These are phyloP conservation scores for Platyrinchus mystaceus DNA, from an alignment of 2,797 vertebrate genomes.

Conservation along the genomic window DNA sequence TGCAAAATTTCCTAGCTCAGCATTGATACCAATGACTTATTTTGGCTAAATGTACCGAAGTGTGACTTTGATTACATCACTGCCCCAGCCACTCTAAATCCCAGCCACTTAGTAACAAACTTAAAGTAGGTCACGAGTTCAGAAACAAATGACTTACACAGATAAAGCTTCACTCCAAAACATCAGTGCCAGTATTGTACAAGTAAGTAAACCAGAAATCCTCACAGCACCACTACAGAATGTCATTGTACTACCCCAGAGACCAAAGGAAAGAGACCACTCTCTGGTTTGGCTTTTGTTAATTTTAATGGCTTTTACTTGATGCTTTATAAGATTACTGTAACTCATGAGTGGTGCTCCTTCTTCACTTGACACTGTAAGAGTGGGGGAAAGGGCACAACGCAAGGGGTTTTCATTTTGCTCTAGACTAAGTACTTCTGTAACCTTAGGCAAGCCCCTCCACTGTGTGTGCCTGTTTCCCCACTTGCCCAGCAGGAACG, in stretches of 20 bases:
- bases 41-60: constrained; percentile 30
- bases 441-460: background rate
- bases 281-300: background rate
- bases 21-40: background rate
- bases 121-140: constrained; percentile 53
- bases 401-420: background rate
- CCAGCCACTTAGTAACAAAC: constrained; percentile 24
- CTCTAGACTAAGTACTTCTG: background rate
- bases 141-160: constrained; percentile 23
- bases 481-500: background rate
- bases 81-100: constrained; percentile 43
- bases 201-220: background rate
- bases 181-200: background rate
- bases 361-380: background rate
- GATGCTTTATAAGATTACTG: background rate
- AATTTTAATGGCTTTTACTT: background rate
- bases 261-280: background rate
- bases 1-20: background rate
- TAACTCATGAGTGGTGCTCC: background rate
- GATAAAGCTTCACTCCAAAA: background rate
- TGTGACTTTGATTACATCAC: constrained; percentile 22
- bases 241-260: background rate
- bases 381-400: background rate
- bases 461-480: background rate
- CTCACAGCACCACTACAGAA: background rate